These are phyloP conservation scores for Pygoscelis adeliae DNA, from an alignment of 2,113 vertebrate species.

Conservation along the genomic window DNA sequence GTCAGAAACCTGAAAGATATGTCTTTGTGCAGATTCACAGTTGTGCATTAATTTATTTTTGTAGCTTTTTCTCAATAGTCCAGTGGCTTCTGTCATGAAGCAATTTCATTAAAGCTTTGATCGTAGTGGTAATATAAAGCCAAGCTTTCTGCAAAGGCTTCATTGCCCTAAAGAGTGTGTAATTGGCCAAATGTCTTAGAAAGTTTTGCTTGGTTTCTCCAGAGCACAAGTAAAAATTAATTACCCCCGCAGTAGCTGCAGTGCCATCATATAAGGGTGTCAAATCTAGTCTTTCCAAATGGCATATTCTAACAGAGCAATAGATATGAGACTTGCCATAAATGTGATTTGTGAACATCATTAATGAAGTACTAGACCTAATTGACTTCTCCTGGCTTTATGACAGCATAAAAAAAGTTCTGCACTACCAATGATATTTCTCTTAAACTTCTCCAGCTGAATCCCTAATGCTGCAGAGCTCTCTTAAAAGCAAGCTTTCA, in stretches of 20 bases:
- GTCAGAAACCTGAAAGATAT: slow-evolving; percentile 69
- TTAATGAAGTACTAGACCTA: slow-evolving; percentile 80
- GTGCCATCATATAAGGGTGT: slow-evolving; percentile 64
- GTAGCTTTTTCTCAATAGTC: slow-evolving; percentile 70
- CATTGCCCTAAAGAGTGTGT: slow-evolving; percentile 71
- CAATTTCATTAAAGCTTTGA: slow-evolving; percentile 73
- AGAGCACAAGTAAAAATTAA: slow-evolving; percentile 79
- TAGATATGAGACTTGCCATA: slow-evolving; percentile 67
- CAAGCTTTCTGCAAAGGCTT: slow-evolving; percentile 66
- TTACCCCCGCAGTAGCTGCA: slow-evolving; percentile 71
- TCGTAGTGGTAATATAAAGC: slow-evolving; percentile 63
- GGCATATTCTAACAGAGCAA: slow-evolving; percentile 53
- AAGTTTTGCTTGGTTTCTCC: slow-evolving; percentile 76
- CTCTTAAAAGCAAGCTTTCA: slow-evolving; percentile 9
- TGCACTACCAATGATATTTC: slow-evolving; percentile 61
- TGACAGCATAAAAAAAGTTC: slow-evolving; percentile 74
- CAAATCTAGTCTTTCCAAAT: slow-evolving; percentile 74
- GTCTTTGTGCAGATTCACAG: slow-evolving; percentile 56
- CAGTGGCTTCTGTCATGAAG: slow-evolving; percentile 61
- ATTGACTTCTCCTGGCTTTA: slow-evolving; percentile 80
- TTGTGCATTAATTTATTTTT: slow-evolving; percentile 73
- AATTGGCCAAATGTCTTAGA: slow-evolving; percentile 74
- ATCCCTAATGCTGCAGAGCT: slow-evolving; percentile 28
- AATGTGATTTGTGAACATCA: slow-evolving; percentile 80
- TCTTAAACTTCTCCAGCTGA: slow-evolving; percentile 54